These are phyloP conservation scores for Amblyjoppa fuscipennis DNA, from an alignment of 2,888 invertebrate species.

Conservation along the genomic window DNA sequence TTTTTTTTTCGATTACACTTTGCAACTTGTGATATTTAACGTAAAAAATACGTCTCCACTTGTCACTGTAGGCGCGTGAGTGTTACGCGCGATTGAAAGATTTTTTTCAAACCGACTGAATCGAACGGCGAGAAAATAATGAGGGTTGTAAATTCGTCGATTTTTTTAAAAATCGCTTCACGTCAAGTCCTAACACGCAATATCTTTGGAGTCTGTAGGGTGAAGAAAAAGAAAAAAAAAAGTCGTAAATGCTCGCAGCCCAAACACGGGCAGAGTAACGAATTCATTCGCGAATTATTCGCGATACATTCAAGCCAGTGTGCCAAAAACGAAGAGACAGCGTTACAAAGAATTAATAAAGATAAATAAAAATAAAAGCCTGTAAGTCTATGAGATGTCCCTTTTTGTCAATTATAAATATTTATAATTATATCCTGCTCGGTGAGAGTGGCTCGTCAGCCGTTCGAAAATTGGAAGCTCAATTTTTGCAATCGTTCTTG, in stretches of 20 bases:
- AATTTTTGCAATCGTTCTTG: constrained; percentile 67
- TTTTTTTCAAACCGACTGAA: constrained; percentile 9
- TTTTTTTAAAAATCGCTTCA: constrained; percentile 10
- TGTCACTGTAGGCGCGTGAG: constrained; percentile 4
- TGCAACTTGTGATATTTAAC: constrained; percentile 62
- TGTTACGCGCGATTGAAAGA: constrained; percentile 17
- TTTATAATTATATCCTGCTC: constrained; percentile 50
- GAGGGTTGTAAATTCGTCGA: background rate
- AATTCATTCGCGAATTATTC: constrained; percentile 3
- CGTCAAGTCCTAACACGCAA: constrained; percentile 8
- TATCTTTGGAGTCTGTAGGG: constrained; percentile 9
- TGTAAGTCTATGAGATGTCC: constrained; percentile 65
- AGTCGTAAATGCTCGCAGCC: background rate
- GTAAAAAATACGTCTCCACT: constrained; percentile 11
- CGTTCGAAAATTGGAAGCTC: constrained; percentile 64
- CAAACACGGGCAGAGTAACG: background rate
- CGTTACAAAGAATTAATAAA: background rate
- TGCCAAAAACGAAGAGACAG: constrained; percentile 24
- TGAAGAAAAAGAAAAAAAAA: constrained; percentile 12
- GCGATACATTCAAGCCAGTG: background rate
- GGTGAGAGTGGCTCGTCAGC: constrained; percentile 14
- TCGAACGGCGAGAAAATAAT: background rate
- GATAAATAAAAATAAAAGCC: constrained; percentile 22
- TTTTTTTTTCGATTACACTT: constrained; percentile 35
- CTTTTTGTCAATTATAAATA: constrained; percentile 76